Evolutionary conservation across 2,888 invertebrate genomes (phyloP), one percentile per base, ranked within the genome.

Genomic region (Archips crataeganus): DNA sequence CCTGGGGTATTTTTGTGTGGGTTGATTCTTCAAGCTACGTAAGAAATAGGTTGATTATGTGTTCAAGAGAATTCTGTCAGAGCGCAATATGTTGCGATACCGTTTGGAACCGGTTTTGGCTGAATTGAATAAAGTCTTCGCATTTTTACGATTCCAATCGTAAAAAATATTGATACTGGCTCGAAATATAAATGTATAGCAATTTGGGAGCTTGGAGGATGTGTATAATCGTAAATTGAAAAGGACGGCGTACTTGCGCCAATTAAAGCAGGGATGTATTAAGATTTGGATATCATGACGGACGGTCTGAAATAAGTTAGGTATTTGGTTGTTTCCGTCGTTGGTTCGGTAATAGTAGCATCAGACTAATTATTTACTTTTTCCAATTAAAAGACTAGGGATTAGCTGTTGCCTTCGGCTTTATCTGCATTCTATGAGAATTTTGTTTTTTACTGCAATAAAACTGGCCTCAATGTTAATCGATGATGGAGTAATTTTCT

Each of bases 91-190:
- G 60, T 45, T 42, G 69, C 54, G 60, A 65, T 70, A 65, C 74
- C 69, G 70, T 70, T 60, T 54, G n/a, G 64, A 74, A 84, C 85
- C 78, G 81, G 84, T 85, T 81, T 79, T 75, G 74, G 79, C 81
- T 80, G 83, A 86, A 85, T 87, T 89, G 87, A 88, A 90, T 90
- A 89, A 89, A 90, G 88, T 81, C 85, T 77, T 84, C 80, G 75
- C 74, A 76, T 81, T 90, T 75, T 90, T 87, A 89, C 85, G 85
- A 83, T 84, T 79, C 76, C 77, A 81, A 83, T 87, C 87, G 85
- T 91, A 89, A 90, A 90, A 86, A 75, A 78, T 84, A 82, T 84
- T 83, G 81, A 82, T 80, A 80, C 63, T 80, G 78, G 72, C 67
- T 71, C 75, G 75, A 74, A 81, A 79, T 85, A 83, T n/a, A 86